phyloP scores from a whole-genome alignment of 2,888 invertebrate species.

The Leuctra nigra region DNA sequence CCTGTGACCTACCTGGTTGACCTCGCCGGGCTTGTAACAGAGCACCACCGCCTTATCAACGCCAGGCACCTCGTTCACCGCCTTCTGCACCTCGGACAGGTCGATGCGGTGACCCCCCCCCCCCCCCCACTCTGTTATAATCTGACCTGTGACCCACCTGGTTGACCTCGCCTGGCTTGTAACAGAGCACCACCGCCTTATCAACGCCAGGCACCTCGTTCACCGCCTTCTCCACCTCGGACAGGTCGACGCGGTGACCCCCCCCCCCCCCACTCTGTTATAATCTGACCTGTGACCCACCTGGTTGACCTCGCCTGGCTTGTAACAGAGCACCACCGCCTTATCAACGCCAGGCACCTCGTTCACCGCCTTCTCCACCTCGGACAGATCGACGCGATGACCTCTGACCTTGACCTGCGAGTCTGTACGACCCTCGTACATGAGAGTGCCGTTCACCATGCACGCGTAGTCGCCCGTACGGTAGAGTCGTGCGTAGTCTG shows the following conservation, averaged over 20 bases:
- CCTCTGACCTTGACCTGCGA: slow-evolving; percentile 78
- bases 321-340: slow-evolving; percentile 72
- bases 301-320: slow-evolving; percentile 55
- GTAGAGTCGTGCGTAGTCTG: slow-evolving; percentile 67
- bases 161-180: slow-evolving; percentile 58
- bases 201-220: slow-evolving; percentile 57
- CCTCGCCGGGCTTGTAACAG: slow-evolving; percentile 67
- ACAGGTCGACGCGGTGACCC: slow-evolving; percentile 76
- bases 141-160: slow-evolving; percentile 40
- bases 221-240: slow-evolving; percentile 74
- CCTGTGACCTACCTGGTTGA: slow-evolving; percentile 44
- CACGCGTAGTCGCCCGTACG: slow-evolving; percentile 80
- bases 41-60: slow-evolving; percentile 73
- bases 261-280: background rate
- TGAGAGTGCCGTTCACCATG: slow-evolving; percentile 55
- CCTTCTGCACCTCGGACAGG: slow-evolving; percentile 73
- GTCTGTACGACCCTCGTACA: slow-evolving; percentile 76
- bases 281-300: slow-evolving; percentile 33
- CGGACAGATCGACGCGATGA: slow-evolving; percentile 75
- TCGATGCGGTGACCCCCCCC: slow-evolving; percentile 86
- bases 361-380: slow-evolving; percentile 69
- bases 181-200: slow-evolving; percentile 72
- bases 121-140: background rate
- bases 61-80: slow-evolving; percentile 53
- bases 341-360: slow-evolving; percentile 62